phyloP scores from a whole-genome alignment of 1,140 invertebrate genomes.

The Chionoecetes opilio region DNA sequence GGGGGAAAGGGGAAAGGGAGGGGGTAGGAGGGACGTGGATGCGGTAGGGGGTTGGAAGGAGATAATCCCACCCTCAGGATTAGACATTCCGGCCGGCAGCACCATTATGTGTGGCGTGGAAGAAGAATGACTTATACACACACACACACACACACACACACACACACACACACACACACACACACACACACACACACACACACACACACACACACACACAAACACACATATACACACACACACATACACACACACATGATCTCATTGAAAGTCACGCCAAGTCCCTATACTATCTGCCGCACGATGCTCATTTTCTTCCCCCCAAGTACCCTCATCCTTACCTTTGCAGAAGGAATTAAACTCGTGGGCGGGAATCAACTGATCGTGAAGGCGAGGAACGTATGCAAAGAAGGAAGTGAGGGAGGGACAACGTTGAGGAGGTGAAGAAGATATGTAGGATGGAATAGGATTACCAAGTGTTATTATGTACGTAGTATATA shows the following conservation, averaged over 20 bases:
- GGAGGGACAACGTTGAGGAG: too few relatives aligned
- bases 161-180: too few relatives aligned
- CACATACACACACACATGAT: neutral
- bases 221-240: neutral
- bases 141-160: neutral
- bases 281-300: neutral
- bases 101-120: conserved; percentile 22
- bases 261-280: neutral
- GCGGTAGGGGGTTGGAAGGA: neutral
- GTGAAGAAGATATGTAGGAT: neutral
- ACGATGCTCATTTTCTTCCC: neutral
- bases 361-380: too few relatives aligned
- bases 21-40: neutral
- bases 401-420: too few relatives aligned
- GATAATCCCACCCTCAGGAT: neutral
- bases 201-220: neutral
- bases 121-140: conserved; percentile 33
- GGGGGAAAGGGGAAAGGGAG: neutral
- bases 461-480: neutral
- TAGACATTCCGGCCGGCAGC: neutral
- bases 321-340: neutral
- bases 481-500: too few relatives aligned
- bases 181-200: neutral
- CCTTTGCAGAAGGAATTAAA: too few relatives aligned
- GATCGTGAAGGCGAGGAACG: too few relatives aligned